Base-by-base conservation (phyloP, 2,797 vertebrate genomes). In the Cirrhinus mrigala region DNA sequence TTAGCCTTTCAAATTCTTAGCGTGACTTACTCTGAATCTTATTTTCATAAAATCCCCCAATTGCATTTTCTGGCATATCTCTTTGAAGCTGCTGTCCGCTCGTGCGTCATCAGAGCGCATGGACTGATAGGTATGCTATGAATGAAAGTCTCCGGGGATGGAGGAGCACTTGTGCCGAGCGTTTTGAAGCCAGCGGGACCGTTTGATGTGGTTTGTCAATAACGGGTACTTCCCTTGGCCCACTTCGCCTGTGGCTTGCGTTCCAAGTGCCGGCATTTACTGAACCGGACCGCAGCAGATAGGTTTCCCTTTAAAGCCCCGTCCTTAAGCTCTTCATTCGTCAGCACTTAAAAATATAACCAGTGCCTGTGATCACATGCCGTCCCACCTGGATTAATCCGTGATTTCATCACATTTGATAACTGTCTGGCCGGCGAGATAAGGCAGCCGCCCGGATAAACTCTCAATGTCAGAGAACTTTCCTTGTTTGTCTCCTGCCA, bases 161-260 rank as follows among this genome's bases (percentile, higher is more conserved):
- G 12, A 73, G 18, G 12, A 40, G 15, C 18, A 29, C 62, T 40
- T 91, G 87, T 88, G 89, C 92, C 88, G 90, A 90, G 29, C 40
- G 56, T 62, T 86, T 71, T 66, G 94, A 93, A 93, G 90, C 89
- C 86, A 85, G 81, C 69, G 81, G 60, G 82, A 85, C 88, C 84
- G 87, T 91, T 87, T 90, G 89, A 92, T 89, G 90, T 87, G 88
- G 90, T 92, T 92, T 91, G 93, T 91, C 91, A 92, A 90, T 88
- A 24, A 88, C 62, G 87, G 87, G 66, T 85, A 50, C 89, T 92
- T 91, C 91, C 90, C 89, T 71, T 87, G 90, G 88, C 62, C 64
- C 29, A 33, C 62, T 82, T 79, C 29, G 50, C 50, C 73, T 71
- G 60, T 91, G 85, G 87, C 74, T 77, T 77, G 86, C 78, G 88